Evolutionary conservation across 2,888 invertebrate species (phyloP).

Genomic region (Meiosimyza platycephala): DNA sequence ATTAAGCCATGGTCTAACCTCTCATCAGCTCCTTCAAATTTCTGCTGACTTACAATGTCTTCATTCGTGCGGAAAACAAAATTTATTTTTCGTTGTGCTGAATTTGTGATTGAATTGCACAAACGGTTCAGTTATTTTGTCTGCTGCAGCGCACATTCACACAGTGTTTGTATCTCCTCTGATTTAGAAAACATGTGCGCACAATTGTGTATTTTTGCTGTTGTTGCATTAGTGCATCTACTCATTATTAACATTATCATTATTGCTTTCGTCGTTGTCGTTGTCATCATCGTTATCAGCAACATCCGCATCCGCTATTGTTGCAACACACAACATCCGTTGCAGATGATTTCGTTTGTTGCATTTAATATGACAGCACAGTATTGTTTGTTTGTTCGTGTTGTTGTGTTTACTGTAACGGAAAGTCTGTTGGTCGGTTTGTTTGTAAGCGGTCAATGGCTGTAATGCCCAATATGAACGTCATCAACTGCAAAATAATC

Average conservation of each 20-base stretch:
- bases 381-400: not conserved
- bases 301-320: slow-evolving; percentile 30
- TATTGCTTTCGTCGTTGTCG: slow-evolving; percentile 11
- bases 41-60: too few species aligned
- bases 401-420: slow-evolving; percentile 6
- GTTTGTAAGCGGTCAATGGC: slow-evolving; percentile 16
- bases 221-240: not conserved
- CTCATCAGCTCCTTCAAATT: too few species aligned
- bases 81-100: too few species aligned
- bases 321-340: slow-evolving; percentile 13
- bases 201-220: not conserved
- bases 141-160: too few species aligned
- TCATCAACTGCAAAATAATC: slow-evolving; percentile 8
- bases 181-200: too few species aligned
- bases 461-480: slow-evolving; percentile 14
- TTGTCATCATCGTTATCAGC: slow-evolving; percentile 6
- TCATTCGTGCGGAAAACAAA: too few species aligned
- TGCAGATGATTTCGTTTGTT: slow-evolving; percentile 26
- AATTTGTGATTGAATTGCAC: too few species aligned
- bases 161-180: too few species aligned
- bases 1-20: too few species aligned
- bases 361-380: slow-evolving; percentile 25
- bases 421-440: not conserved
- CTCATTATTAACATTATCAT: slow-evolving; percentile 24
- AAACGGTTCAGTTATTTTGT: too few species aligned